Base-by-base conservation (phyloP, 1,140 invertebrate genomes). In the Gonioctena quinquepunctata region DNA sequence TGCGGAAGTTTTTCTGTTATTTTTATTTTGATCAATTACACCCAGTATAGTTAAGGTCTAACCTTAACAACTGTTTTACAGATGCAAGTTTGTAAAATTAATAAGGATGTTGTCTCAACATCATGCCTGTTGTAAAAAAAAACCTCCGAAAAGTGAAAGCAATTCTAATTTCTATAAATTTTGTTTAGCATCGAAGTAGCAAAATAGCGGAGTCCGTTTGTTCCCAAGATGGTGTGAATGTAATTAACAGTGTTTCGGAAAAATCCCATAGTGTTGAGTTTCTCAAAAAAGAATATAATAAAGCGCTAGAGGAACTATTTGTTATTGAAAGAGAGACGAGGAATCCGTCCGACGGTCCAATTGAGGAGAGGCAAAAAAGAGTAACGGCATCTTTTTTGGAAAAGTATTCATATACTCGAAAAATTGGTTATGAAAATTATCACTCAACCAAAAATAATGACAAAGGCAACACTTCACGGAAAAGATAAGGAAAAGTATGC, bases 311-410 rank as follows among this genome's bases (percentile, higher is more conserved):
- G 6, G 33, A 42, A 42, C 33, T 42, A 42, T n/a, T 42, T 42
- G 33, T 49, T 21, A 62, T 63, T 25, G 25, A 49, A 22, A 3
- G 18, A 22, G 13, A 23, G 18, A 52, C 42, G 13, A 52, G 22
- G 8, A 49, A 50, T 26, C 59, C 62, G 33, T 61, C 56, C 13
- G 13, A 62, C 50, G 49, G 13, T 27, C 16, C 26, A 18, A 8
- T 48, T 11, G 62, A 57, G 67, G 49, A 69, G 18, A 49, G 59
- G 18, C 13, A 27, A 25, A 62, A 49, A 27, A 22, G 59, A 50
- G 19, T 69, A 18, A 69, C 59, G 50, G 22, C 59, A 21, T 69
- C 59, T 23, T 27, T 50, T 69, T 69, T 52, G 67, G 59, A 16
- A 61, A 33, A 63, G 49, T 69, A 18, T 62, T 19, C 19, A 69